A percentile compares a stretch with the other conserved stretches of the same genome.
Conservation (phyloP, 2,113 vertebrate genomes). For the Sturnus vulgaris region DNA sequence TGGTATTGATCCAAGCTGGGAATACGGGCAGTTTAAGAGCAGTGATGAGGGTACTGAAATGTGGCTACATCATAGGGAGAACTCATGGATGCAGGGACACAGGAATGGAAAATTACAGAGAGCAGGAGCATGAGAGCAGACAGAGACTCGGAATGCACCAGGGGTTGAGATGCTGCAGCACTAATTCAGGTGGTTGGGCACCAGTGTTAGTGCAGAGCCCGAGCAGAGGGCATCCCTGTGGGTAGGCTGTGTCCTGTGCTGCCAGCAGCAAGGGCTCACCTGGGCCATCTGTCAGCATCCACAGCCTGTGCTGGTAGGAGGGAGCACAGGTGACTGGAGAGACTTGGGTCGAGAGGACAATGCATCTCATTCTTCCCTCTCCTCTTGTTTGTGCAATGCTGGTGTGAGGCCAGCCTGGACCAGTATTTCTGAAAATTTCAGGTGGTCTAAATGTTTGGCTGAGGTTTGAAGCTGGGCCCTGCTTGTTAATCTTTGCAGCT, state of each 20-base stretch:
- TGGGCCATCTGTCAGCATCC: background rate
- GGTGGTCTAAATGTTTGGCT: background rate
- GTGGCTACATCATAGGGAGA: background rate
- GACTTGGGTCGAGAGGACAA: background rate
- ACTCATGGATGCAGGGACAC: constrained; percentile 4
- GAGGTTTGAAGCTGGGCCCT: background rate
- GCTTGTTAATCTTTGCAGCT: background rate
- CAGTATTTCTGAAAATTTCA: background rate
- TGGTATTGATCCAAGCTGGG: constrained; percentile 51
- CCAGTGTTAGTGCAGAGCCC: background rate
- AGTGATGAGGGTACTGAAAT: constrained; percentile 13
- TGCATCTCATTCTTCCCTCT: background rate
- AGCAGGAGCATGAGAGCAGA: constrained; percentile 24
- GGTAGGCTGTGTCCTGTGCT: background rate
- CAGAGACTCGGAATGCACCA: constrained; percentile 11
- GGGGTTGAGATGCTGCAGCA: constrained; percentile 39
- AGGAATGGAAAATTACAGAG: constrained; percentile 52
- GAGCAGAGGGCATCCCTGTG: background rate
- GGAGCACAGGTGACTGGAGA: background rate
- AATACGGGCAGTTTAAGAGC: constrained; percentile 22
- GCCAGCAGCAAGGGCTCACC: background rate
- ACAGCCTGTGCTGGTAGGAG: background rate
- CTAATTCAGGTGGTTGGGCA: background rate
- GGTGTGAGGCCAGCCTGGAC: background rate
- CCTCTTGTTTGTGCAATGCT: background rate